These are phyloP conservation scores for Agrilus planipennis DNA, from an alignment of 1,140 invertebrate genomes.

Conservation along the genomic window DNA sequence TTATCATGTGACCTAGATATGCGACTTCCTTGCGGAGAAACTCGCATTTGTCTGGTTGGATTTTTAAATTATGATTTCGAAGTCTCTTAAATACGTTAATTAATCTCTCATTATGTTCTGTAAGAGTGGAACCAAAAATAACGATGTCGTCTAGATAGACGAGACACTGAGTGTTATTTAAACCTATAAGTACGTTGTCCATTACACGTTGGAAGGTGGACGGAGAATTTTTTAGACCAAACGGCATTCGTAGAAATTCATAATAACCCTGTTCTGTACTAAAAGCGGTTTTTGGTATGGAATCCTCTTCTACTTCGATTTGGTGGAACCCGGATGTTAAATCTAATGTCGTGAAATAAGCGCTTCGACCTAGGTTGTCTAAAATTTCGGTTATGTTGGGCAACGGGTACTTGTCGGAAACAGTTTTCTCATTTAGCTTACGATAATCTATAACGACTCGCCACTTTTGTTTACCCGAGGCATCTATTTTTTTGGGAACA, in stretches of 20 bases:
- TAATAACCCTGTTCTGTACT: not conserved
- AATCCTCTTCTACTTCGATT: slow-evolving; percentile 1
- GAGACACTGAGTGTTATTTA: slow-evolving; percentile 13
- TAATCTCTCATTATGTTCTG: slow-evolving; percentile 5
- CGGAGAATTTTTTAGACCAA: slow-evolving; percentile 3
- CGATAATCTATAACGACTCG: slow-evolving; percentile 8
- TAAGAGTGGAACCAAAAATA: slow-evolving; percentile 2
- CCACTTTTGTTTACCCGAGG: slow-evolving; percentile 1
- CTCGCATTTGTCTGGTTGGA: slow-evolving; percentile 8
- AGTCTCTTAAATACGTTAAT: slow-evolving; percentile 2
- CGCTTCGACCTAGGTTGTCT: not conserved
- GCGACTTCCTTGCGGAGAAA: slow-evolving; percentile 24
- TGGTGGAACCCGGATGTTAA: slow-evolving; percentile 2
- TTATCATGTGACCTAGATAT: slow-evolving; percentile 26
- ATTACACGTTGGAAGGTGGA: not conserved
- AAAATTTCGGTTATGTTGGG: slow-evolving; percentile 7
- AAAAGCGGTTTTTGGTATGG: not conserved
- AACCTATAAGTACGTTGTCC: slow-evolving; percentile 7
- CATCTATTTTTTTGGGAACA: slow-evolving; percentile 7
- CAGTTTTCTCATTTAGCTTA: slow-evolving; percentile 1
- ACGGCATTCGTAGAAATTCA: slow-evolving; percentile 2
- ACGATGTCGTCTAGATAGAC: slow-evolving; percentile 12
- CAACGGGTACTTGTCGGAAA: slow-evolving; percentile 2
- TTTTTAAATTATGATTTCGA: slow-evolving; percentile 3
- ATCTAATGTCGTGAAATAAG: slow-evolving; percentile 4